phyloP scores from a whole-genome alignment of 2,888 invertebrate genomes.

The Pachliopta kotzebuea region DNA sequence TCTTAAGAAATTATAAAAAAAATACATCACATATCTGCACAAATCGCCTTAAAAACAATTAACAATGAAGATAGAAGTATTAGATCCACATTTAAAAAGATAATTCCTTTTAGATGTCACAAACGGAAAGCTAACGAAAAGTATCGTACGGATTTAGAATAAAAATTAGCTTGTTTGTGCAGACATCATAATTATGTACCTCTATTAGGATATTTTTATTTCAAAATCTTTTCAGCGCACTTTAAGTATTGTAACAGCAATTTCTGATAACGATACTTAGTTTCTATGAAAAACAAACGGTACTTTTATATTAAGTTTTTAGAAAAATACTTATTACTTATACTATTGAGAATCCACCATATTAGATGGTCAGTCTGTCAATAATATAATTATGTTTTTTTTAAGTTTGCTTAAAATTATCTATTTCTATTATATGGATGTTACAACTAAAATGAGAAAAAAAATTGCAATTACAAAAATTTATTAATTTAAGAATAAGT shows the following conservation, averaged over 20 bases:
- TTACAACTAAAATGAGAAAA: no score
- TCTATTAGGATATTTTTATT: not conserved
- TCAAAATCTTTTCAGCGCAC: not conserved
- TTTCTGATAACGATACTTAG: no score
- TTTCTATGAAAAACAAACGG: no score
- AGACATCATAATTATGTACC: not conserved
- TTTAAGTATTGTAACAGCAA: not conserved
- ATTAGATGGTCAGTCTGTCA: not conserved
- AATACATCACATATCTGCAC: no score
- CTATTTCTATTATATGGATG: no score
- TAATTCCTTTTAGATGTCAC: conserved; percentile 8
- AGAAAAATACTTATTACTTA: not conserved
- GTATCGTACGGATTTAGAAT: conserved; percentile 4
- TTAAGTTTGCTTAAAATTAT: no score
- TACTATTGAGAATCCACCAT: not conserved
- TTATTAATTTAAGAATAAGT: no score
- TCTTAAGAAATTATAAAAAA: no score
- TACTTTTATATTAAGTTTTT: no score
- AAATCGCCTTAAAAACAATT: not conserved
- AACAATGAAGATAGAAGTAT: not conserved
- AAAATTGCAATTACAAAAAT: no score
- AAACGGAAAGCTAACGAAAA: conserved; percentile 5
- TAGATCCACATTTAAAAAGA: not conserved
- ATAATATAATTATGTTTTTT: no score
- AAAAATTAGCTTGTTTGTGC: conserved; percentile 11